Evolutionary conservation across 2,113 vertebrate genomes (phyloP), one percentile per base, ranked within the genome.

Genomic region (Paramisgurnus dabryanus): DNA sequence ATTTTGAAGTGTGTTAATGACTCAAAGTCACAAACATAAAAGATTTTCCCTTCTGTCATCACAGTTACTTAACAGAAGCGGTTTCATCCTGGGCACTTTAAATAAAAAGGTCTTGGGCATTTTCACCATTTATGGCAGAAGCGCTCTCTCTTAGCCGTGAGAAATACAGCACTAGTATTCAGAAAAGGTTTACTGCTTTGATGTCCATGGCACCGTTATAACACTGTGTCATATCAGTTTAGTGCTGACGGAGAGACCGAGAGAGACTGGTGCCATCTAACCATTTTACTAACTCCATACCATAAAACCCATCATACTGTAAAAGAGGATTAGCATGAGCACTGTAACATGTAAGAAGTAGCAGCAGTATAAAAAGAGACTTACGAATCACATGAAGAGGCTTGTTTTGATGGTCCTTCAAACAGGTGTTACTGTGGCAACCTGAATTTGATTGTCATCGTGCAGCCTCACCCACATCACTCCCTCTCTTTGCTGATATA

Each of bases 381-480:
- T 67, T 71, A 65, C 79, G 67, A 77, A 83, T 61, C 74, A 6
- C 65, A 63, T 70, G 70, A 68, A 81, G 84, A 74, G 68, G 78
- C 81, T 88, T 85, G 15, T 87, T 87, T 87, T 91, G 85, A 75
- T 83, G 87, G 87, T 90, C 89, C 88, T 87, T 87, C 85, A 82
- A 90, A 90, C 88, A 92, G 90, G 89, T 92, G 93, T 94, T 94
- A 93, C 92, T 92, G 92, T 93, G 92, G 91, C 93, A 93, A 93
- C 91, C 83, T 80, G 87, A 92, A 86, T 82, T 61, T 55, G 82
- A 86, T 89, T 73, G 49, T 85, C 88, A 89, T 88, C 82, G 39
- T 87, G 89, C 89, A 90, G 91, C 87, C 84, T 93, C 92, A 92
- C 68, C 61, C 86, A 71, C 40, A 82, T 85, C 70, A 81, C 86